Conservation (phyloP, 2,888 invertebrate species). For the Labia minor region DNA sequence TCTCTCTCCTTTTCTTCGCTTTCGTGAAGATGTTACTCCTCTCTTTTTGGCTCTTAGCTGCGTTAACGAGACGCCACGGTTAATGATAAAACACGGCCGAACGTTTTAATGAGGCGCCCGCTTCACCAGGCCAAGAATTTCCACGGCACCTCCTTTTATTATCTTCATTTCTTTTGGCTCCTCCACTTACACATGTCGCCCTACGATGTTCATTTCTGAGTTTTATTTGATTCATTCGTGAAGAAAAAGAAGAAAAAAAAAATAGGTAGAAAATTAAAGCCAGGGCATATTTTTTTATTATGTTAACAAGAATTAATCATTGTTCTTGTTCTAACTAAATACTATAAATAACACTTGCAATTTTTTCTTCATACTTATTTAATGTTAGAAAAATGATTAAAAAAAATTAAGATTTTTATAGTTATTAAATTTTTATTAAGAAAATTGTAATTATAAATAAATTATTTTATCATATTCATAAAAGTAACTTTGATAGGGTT, state of each 20-base stretch:
- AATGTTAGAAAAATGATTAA: too few species aligned
- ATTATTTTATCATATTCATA: too few species aligned
- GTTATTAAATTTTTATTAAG: too few species aligned
- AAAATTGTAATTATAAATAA: too few species aligned
- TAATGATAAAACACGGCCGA: slow-evolving; percentile 1
- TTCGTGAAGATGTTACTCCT: neutral
- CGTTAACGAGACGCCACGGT: slow-evolving; percentile 4
- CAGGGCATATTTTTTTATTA: neutral
- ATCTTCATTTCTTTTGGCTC: neutral
- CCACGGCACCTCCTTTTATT: neutral
- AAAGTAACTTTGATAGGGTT: too few species aligned
- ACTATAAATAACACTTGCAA: neutral
- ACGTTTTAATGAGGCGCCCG: neutral
- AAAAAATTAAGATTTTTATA: too few species aligned
- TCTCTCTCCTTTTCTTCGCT: neutral
- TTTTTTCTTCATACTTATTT: too few species aligned
- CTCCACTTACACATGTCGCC: neutral
- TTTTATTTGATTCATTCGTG: neutral
- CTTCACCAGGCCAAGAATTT: neutral
- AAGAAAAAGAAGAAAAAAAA: neutral
- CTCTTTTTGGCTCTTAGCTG: neutral
- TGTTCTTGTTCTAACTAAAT: neutral
- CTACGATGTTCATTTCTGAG: neutral
- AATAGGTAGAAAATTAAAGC: neutral
- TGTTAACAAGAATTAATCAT: slow-evolving; percentile 7